These are phyloP conservation scores for Tachina fera DNA, from an alignment of 2,888 invertebrate species.

Conservation along the genomic window DNA sequence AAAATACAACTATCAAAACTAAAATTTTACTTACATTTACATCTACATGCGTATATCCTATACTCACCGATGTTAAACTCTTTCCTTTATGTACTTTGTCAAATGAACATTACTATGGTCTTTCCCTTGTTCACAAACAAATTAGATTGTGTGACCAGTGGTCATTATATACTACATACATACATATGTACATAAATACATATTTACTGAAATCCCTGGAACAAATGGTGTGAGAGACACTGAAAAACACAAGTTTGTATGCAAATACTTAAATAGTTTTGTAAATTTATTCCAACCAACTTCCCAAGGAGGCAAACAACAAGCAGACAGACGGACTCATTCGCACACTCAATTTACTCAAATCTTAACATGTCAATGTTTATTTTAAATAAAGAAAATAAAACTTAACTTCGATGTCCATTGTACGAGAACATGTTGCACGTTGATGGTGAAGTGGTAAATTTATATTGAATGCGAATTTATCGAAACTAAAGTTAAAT, in stretches of 20 bases:
- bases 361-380: slow-evolving; percentile 56
- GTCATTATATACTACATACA: slow-evolving; percentile 80
- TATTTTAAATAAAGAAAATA: slow-evolving; percentile 41
- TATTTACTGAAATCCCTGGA: slow-evolving; percentile 76
- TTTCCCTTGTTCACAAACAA: slow-evolving; percentile 76
- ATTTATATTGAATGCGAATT: slow-evolving; percentile 76
- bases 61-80: slow-evolving; percentile 20
- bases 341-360: slow-evolving; percentile 37
- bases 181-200: slow-evolving; percentile 76
- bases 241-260: slow-evolving; percentile 27
- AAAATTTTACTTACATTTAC: slow-evolving; percentile 17
- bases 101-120: slow-evolving; percentile 42
- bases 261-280: slow-evolving; percentile 52
- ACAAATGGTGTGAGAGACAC: slow-evolving; percentile 53
- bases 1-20: background rate
- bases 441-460: slow-evolving; percentile 51
- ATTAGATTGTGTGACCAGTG: slow-evolving; percentile 82
- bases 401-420: slow-evolving; percentile 24
- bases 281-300: slow-evolving; percentile 26
- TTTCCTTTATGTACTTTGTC: slow-evolving; percentile 35
- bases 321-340: slow-evolving; percentile 11
- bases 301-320: background rate
- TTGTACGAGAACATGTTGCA: slow-evolving; percentile 6
- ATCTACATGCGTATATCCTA: background rate
- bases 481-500: slow-evolving; percentile 82